Percentiles rank a stretch among this genome's conserved stretches.
These are phyloP conservation scores for Vulpes ferrilata DNA, from an alignment of 2,113 vertebrate species.

Conservation along the genomic window DNA sequence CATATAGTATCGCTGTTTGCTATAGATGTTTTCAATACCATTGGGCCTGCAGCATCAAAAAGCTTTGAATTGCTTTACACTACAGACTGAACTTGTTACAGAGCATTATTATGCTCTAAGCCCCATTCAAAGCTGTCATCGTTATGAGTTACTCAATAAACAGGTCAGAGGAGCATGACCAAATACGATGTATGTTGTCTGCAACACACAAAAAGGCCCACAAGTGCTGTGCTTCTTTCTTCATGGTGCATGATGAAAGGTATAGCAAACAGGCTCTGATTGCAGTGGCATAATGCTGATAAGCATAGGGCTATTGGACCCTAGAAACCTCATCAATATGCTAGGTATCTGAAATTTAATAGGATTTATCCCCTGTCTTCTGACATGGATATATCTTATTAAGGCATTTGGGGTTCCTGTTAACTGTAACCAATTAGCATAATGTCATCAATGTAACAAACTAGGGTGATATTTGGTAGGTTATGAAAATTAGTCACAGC, in stretches of 20 bases:
- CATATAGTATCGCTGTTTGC: neutral
- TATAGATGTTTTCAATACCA: neutral
- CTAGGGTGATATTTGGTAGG: neutral
- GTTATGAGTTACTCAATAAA: conserved; percentile 47
- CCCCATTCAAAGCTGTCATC: neutral
- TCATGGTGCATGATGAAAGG: neutral
- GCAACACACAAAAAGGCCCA: neutral
- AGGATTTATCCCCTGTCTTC: neutral
- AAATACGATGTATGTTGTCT: neutral
- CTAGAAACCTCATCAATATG: neutral
- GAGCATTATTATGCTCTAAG: conserved; percentile 21
- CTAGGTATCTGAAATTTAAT: neutral
- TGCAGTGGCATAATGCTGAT: neutral
- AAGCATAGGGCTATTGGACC: neutral
- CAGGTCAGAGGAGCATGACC: neutral
- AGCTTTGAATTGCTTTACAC: neutral
- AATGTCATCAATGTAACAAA: neutral
- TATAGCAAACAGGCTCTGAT: neutral
- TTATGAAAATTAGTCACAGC: neutral
- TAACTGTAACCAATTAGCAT: neutral
- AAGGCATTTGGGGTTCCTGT: neutral
- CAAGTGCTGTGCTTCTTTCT: neutral
- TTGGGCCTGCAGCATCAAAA: neutral
- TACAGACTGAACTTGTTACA: neutral
- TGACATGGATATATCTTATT: neutral